Conservation (phyloP, 1,140 invertebrate species). For the Zaprionus nigranus region DNA sequence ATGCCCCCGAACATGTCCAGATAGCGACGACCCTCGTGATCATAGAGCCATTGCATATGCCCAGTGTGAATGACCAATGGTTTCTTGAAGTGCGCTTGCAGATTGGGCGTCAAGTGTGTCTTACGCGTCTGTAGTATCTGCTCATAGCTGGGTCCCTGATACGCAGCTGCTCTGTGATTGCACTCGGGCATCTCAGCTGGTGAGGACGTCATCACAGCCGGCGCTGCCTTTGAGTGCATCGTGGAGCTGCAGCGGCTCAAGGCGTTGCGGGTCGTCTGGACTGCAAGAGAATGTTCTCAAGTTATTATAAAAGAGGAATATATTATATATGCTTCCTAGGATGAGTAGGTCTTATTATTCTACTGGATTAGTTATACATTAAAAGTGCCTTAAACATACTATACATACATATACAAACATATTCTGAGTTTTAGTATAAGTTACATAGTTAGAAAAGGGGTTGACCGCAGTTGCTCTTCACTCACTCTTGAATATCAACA, state of each 20-base stretch:
- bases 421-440: too few species aligned
- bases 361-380: too few species aligned
- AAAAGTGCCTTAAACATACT: too few species aligned
- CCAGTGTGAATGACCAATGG: constrained; percentile 94
- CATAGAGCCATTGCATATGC: constrained; percentile 96
- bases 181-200: constrained; percentile 67
- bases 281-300: constrained; percentile 23
- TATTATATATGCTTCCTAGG: background rate
- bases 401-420: too few species aligned
- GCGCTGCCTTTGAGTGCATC: constrained; percentile 55
- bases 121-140: constrained; percentile 86
- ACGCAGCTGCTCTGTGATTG: constrained; percentile 51
- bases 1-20: constrained; percentile 98
- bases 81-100: constrained; percentile 92
- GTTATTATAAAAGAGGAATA: background rate
- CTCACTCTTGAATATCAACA: too few species aligned
- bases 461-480: too few species aligned
- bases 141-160: constrained; percentile 87
- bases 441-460: too few species aligned
- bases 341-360: background rate
- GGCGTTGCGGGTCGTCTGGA: constrained; percentile 4
- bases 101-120: constrained; percentile 89
- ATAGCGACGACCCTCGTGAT: constrained; percentile 93
- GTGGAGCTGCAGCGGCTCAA: constrained; percentile 46
- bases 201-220: constrained; percentile 39